Evolutionary conservation across 2,888 invertebrate genomes (phyloP).

Genomic region (Meteorus cinctellus): DNA sequence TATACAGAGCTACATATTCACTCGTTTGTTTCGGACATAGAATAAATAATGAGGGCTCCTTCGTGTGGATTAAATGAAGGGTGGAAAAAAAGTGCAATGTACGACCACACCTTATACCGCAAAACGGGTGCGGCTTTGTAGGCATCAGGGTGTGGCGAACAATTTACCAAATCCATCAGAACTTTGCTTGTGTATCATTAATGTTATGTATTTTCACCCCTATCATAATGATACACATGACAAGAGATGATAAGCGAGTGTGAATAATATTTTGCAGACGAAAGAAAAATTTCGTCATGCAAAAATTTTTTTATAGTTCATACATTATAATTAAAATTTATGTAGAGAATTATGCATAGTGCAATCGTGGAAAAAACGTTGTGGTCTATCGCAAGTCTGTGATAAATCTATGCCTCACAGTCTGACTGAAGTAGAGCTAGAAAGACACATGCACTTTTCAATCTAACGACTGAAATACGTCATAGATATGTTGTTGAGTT

Average conservation of each 20-base stretch:
- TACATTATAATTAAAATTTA: too few relatives aligned
- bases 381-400: too few relatives aligned
- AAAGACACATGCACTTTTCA: too few relatives aligned
- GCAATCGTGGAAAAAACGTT: too few relatives aligned
- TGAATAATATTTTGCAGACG: neutral
- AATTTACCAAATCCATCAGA: constrained; percentile 26
- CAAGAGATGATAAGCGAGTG: neutral
- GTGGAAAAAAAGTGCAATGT: constrained; percentile 58
- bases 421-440: too few relatives aligned
- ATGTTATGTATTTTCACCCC: constrained; percentile 15
- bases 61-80: constrained; percentile 43
- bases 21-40: neutral
- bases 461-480: too few relatives aligned
- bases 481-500: too few relatives aligned
- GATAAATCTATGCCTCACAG: too few relatives aligned
- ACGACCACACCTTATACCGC: constrained; percentile 52
- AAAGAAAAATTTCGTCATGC: neutral
- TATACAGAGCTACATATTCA: neutral
- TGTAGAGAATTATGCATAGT: too few relatives aligned
- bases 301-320: too few relatives aligned
- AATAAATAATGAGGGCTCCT: neutral
- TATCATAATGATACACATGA: constrained; percentile 3
- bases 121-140: constrained; percentile 57
- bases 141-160: constrained; percentile 58
- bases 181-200: neutral